phyloP scores from a whole-genome alignment of 2,797 vertebrate genomes.

The Sciurus vulgaris region DNA sequence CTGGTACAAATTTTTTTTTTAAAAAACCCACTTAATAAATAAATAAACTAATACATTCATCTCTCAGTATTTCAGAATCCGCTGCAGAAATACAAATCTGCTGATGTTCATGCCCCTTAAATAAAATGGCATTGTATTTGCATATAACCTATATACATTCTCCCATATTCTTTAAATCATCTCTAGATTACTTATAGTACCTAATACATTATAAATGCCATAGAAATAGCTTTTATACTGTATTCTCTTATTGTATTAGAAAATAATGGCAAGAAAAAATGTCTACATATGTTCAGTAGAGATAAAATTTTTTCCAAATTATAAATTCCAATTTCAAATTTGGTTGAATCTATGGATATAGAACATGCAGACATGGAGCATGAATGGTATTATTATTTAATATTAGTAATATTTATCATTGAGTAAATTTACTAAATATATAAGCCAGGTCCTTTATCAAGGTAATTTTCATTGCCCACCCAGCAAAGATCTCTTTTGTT shows the following conservation, averaged over 20 bases:
- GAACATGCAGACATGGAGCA: not conserved
- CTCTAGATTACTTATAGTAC: not conserved
- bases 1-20: too few species aligned
- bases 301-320: not conserved
- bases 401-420: slow-evolving; percentile 33
- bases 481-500: not conserved
- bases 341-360: not conserved
- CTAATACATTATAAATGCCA: not conserved
- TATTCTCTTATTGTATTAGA: not conserved
- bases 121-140: not conserved
- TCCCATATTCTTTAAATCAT: not conserved
- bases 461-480: not conserved
- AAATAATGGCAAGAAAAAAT: not conserved
- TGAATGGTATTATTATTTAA: not conserved
- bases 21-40: not conserved
- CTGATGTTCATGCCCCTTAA: not conserved
- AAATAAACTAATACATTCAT: not conserved
- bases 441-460: not conserved
- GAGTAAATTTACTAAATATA: slow-evolving; percentile 15
- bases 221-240: not conserved
- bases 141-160: not conserved
- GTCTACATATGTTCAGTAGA: too few species aligned
- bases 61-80: not conserved
- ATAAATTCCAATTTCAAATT: not conserved
- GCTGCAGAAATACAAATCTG: not conserved